Percentiles rank a stretch among this genome's conserved stretches.
phyloP scores from a whole-genome alignment of 2,888 invertebrate species.

The Cecidostiba fungosa region DNA sequence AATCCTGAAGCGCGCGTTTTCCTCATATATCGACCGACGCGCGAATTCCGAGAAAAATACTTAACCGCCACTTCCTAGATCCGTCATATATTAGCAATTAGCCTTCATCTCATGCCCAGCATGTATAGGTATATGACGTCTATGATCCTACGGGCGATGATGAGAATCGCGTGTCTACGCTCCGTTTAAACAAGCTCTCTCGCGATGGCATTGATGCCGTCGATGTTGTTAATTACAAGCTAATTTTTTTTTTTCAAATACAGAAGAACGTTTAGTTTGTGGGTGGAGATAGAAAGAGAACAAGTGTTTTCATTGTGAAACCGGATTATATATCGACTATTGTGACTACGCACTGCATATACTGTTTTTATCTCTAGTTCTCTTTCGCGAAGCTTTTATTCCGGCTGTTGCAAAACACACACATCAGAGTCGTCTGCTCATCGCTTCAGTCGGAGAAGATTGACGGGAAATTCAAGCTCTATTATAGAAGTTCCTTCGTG shows the following conservation, averaged over 20 bases:
- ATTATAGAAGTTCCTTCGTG: not conserved
- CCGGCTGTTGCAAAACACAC: not conserved
- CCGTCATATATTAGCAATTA: not conserved
- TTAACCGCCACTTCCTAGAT: conserved; percentile 34
- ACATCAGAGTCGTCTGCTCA: not conserved
- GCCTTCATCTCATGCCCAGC: not conserved
- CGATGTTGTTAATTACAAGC: not conserved
- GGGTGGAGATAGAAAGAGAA: not conserved
- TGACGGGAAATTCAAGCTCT: not conserved
- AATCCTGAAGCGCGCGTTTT: not conserved
- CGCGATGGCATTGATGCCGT: not conserved
- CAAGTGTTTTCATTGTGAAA: not conserved
- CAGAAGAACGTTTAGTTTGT: too few species aligned
- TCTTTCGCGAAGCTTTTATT: not conserved
- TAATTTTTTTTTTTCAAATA: not conserved
- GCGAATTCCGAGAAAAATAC: conserved; percentile 27
- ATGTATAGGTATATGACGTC: not conserved
- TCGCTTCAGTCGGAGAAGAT: not conserved
- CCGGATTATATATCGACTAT: not conserved
- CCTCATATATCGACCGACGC: not conserved
- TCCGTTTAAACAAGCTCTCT: not conserved
- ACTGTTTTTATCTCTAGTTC: not conserved
- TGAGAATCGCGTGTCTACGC: not conserved
- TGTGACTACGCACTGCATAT: not conserved
- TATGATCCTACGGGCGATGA: not conserved